These are phyloP conservation scores for Carduelis carduelis DNA, from an alignment of 2,797 vertebrate genomes.

Conservation along the genomic window DNA sequence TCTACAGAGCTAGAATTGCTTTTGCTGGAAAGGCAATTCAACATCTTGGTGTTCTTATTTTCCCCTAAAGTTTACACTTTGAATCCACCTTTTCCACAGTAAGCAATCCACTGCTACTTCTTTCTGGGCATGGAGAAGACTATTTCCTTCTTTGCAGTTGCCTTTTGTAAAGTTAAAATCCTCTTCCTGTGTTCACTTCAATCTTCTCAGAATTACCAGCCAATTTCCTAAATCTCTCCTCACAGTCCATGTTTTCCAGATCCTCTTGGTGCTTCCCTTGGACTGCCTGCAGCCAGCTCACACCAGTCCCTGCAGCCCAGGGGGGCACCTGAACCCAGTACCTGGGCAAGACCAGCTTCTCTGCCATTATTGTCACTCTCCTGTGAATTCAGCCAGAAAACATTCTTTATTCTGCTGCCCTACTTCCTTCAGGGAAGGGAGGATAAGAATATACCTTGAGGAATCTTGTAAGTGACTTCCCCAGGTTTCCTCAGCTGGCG, in stretches of 20 bases:
- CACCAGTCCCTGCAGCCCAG: not conserved
- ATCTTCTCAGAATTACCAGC: not conserved
- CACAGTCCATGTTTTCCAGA: not conserved
- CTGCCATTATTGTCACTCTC: not conserved
- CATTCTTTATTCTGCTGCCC: not conserved
- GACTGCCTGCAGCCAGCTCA: not conserved
- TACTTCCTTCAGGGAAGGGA: not conserved
- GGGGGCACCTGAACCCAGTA: rapidly evolving
- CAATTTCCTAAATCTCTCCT: not conserved
- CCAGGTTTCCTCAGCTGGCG: conserved; percentile 84
- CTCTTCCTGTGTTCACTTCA: not conserved
- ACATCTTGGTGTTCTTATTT: not conserved
- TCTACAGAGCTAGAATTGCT: not conserved
- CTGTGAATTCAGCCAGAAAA: not conserved
- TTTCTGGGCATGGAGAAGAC: not conserved
- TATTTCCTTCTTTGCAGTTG: not conserved
- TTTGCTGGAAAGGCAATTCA: not conserved
- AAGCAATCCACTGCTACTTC: not conserved
- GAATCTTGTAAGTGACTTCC: conserved; percentile 86
- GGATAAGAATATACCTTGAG: conserved; percentile 77
- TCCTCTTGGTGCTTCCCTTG: not conserved
- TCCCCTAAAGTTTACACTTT: not conserved
- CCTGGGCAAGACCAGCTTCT: not conserved
- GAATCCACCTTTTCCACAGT: not conserved
- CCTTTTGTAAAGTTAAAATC: not conserved